Evolutionary conservation across 1,140 invertebrate genomes (phyloP), one percentile per base, ranked within the genome.

Genomic region (Carposina sasakii): DNA sequence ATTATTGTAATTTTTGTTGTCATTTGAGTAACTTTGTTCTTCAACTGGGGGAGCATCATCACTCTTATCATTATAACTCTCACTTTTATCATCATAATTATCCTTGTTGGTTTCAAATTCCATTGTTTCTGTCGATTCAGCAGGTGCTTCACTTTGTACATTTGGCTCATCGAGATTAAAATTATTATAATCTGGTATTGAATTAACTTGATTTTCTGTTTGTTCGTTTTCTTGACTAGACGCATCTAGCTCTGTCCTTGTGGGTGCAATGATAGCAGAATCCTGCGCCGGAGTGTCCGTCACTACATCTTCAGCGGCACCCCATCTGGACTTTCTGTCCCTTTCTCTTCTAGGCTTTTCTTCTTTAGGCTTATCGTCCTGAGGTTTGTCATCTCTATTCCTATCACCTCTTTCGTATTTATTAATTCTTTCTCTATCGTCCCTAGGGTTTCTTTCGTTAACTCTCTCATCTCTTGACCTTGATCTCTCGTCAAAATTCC

Each of bases 261-360:
- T 16, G 22, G 28, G 17, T 20, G 37, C 23, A 15, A 24, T 42
- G 43, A 19, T 42, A 22, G 62, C 58, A 12, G n/a, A 40, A 24
- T 50, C 48, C 15, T 48, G 31, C 28, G 22, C 19, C 6, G 19
- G 23, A 13, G 1, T 10, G 1, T 48, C 51, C 0, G 12, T 26
- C 33, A 3, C 30, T 17, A 9, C 33, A 45, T 79, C 76, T 2
- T 81, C 78, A 0, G 73, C 67, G 0, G 77, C 81, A 1, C 77
- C 81, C 81, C 81, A 84, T 28, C 81, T 64, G 0, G 77, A 82
- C 41, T 82, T 84, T 30, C 78, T 70, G 54, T 82, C 78, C 54
- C 71, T 82, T 23, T 82, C 76, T 37, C 77, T 57, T 19, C 71
- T 63, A 0, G n/a, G 65, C 41, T 10, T 48, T 67, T 8, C 62